Evolutionary conservation across 1,140 invertebrate genomes (phyloP).

Genomic region (Bicyclus anynana): DNA sequence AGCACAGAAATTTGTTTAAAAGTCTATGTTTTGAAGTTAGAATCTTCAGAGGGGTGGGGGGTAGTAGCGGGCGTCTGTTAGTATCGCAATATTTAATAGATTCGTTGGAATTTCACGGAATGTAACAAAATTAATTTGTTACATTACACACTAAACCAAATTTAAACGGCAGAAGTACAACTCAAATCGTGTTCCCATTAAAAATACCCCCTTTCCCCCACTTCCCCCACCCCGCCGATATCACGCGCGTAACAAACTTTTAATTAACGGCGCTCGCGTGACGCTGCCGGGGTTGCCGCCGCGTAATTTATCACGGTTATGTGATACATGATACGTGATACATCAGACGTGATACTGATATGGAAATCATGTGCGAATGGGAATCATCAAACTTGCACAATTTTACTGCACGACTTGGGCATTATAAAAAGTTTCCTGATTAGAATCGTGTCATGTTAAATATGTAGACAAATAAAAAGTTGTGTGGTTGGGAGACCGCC

Average conservation of each 20-base stretch:
- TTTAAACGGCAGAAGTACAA: neutral
- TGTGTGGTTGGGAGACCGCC: too few relatives aligned
- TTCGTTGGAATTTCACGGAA: too few relatives aligned
- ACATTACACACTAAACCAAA: neutral
- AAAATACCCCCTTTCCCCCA: constrained; percentile 10
- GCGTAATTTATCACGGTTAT: constrained; percentile 11
- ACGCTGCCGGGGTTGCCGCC: constrained; percentile 10
- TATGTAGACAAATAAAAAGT: too few relatives aligned
- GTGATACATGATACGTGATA: constrained; percentile 6
- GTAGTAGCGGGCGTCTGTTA: too few relatives aligned
- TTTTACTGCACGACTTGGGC: neutral
- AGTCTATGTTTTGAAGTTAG: too few relatives aligned
- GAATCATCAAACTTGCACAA: neutral
- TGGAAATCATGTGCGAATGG: neutral
- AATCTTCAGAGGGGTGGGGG: too few relatives aligned
- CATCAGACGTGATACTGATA: constrained; percentile 4
- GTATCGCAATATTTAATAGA: too few relatives aligned
- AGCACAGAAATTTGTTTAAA: too few relatives aligned
- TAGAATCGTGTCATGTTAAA: neutral
- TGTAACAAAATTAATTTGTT: too few relatives aligned
- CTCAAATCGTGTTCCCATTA: constrained; percentile 16
- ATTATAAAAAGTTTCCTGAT: too few relatives aligned
- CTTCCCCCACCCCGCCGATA: neutral
- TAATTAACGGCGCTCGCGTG: constrained; percentile 23
- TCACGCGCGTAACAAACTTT: constrained; percentile 14